These are phyloP conservation scores for Lasaia peninsularis DNA, from an alignment of 1,140 invertebrate species.

Conservation along the genomic window DNA sequence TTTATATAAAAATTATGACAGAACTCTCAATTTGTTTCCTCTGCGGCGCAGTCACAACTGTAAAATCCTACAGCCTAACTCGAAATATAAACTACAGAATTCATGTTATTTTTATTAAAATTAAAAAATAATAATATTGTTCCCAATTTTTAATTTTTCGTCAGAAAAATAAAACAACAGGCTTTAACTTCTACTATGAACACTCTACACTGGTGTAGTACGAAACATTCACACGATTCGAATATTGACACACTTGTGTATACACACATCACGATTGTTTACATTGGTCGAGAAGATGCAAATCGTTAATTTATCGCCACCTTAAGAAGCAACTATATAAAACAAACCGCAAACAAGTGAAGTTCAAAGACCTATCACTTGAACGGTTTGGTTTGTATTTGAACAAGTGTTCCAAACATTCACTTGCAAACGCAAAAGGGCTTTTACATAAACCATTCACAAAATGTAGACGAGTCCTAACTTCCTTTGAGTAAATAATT, in stretches of 20 bases:
- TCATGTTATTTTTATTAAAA: no score
- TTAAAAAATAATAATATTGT: not conserved
- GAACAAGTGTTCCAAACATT: slow-evolving; percentile 62
- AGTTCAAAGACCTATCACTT: slow-evolving; percentile 72
- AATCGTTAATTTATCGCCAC: slow-evolving; percentile 72
- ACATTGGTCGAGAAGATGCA: slow-evolving; percentile 59
- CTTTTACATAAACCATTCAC: slow-evolving; percentile 33
- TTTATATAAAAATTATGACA: no score
- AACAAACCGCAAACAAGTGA: slow-evolving; percentile 61
- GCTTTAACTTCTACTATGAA: not conserved
- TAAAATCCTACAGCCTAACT: no score
- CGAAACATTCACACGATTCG: slow-evolving; percentile 32
- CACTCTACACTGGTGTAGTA: not conserved
- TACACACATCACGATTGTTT: slow-evolving; percentile 57
- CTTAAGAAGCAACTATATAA: slow-evolving; percentile 69
- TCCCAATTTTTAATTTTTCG: not conserved
- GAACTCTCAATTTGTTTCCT: no score
- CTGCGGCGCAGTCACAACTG: no score
- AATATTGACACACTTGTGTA: slow-evolving; percentile 52
- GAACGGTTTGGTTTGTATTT: slow-evolving; percentile 63
- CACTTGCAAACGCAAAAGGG: slow-evolving; percentile 44
- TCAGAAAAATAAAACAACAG: not conserved
- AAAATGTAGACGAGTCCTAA: not conserved
- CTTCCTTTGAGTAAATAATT: not conserved
- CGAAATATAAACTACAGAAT: no score